Percentiles rank a stretch among this genome's conserved stretches.
These are phyloP conservation scores for Peromyscus leucopus DNA, from an alignment of 2,113 vertebrate species.

Conservation along the genomic window DNA sequence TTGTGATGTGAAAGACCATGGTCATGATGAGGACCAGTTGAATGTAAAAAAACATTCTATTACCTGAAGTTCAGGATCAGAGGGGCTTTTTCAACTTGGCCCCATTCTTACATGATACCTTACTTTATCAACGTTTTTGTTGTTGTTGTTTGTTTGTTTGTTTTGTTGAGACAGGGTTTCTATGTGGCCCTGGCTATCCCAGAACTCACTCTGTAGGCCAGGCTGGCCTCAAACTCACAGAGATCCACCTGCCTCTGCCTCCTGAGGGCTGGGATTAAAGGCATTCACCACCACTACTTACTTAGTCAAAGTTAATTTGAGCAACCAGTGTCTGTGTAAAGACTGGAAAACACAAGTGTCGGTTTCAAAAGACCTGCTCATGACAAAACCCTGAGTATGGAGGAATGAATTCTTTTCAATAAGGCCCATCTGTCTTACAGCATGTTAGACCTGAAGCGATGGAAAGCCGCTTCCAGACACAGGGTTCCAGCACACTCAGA, in stretches of 20 bases:
- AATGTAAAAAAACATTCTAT: too few relatives aligned
- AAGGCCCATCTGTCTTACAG: neutral
- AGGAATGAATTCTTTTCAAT: neutral
- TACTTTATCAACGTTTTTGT: neutral
- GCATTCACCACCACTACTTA: neutral
- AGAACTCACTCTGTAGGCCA: neutral
- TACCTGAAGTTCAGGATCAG: neutral
- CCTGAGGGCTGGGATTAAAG: neutral
- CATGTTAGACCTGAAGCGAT: neutral
- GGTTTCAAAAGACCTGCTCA: slow-evolving; percentile 15
- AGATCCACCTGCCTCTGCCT: neutral
- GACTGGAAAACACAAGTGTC: neutral
- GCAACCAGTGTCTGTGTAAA: neutral
- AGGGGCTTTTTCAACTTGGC: neutral
- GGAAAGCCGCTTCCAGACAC: neutral
- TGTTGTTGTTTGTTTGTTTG: neutral
- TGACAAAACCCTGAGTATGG: neutral
- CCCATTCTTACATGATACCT: neutral
- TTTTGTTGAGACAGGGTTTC: neutral
- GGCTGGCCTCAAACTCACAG: neutral
- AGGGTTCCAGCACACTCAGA: neutral
- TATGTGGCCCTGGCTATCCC: neutral
- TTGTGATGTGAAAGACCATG: neutral
- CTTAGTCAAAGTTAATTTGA: neutral
- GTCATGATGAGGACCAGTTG: neutral